Base-by-base conservation (phyloP, 1,140 invertebrate species). In the Magallana ariakensis region DNA sequence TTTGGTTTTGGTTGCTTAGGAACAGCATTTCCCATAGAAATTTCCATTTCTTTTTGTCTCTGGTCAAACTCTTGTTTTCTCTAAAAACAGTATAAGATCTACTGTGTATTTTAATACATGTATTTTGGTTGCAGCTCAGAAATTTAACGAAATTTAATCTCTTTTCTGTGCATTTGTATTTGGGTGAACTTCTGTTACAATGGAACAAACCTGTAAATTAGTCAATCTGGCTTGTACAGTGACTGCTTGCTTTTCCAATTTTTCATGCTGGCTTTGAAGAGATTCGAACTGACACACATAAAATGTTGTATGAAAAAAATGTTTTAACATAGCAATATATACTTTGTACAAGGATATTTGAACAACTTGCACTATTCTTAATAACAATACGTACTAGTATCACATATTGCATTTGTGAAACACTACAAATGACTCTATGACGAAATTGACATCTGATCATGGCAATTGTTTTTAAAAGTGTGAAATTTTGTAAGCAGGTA, bases 191-290 rank as follows among this genome's bases (percentile, higher is more conserved):
- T 26, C 66, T 26, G 19, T 26, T 75, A 11, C 15, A 11, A 9
- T 46, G 26, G 7, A 46, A 86, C 22, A 85, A 88, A 94, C 93
- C 91, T 94, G 93, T 88, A 94, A 88, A 88, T 95, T 95, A 56
- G 91, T 91, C 0, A 95, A 90, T 83, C 94, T 87, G 15, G 92
- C 91, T 81, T 95, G 93, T 9, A 94, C 87, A 91, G 92, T 92
- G n/a, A 88, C 62, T 22, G 91, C 89, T 83, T 94, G 92, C 88
- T 94, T 94, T 53, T 93, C 93, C 7, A 94, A 83, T 82, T 93
- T 94, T 7, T 91, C 91, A 88, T 94, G 92, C 83, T 93, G 91
- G 15, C 58, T 55, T 81, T 93, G 88, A 9, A 93, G 88, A 11
- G 84, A 86, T 54, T 93, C 92, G 46, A 93, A 87, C 93, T 94